Evolutionary conservation across 2,888 invertebrate genomes (phyloP).

Genomic region (Ypsolopha sequella): DNA sequence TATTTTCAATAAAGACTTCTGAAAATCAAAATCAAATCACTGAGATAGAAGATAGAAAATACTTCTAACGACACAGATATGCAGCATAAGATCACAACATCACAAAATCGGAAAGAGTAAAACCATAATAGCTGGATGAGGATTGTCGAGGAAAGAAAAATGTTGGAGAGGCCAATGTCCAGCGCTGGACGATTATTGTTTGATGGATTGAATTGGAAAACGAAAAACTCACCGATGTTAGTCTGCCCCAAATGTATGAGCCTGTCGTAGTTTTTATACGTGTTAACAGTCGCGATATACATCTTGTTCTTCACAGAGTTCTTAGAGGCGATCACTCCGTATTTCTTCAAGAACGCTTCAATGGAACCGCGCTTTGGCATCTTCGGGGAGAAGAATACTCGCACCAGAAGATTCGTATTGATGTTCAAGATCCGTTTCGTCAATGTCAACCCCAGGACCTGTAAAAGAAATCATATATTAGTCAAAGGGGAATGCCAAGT

Average conservation of each 20-base stretch:
- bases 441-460: conserved; percentile 22
- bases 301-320: conserved; percentile 15
- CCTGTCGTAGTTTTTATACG: conserved; percentile 20
- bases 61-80: too few species aligned
- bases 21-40: too few species aligned
- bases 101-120: too few species aligned
- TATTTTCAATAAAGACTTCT: too few species aligned
- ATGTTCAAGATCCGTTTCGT: conserved; percentile 24
- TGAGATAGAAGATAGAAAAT: too few species aligned
- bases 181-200: too few species aligned
- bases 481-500: background rate
- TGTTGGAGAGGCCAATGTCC: too few species aligned
- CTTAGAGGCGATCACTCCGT: conserved; percentile 20
- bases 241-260: conserved; percentile 13
- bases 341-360: conserved; percentile 15
- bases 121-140: too few species aligned
- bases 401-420: conserved; percentile 16
- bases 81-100: too few species aligned
- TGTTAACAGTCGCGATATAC: conserved; percentile 16
- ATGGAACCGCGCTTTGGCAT: conserved; percentile 7
- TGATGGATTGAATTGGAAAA: too few species aligned
- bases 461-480: background rate
- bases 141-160: too few species aligned
- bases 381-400: conserved; percentile 18
- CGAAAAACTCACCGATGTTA: conserved; percentile 17